Evolutionary conservation across 2,113 vertebrate species (phyloP), one percentile per base, ranked within the genome.

Genomic region (Myxocyprinus asiaticus): DNA sequence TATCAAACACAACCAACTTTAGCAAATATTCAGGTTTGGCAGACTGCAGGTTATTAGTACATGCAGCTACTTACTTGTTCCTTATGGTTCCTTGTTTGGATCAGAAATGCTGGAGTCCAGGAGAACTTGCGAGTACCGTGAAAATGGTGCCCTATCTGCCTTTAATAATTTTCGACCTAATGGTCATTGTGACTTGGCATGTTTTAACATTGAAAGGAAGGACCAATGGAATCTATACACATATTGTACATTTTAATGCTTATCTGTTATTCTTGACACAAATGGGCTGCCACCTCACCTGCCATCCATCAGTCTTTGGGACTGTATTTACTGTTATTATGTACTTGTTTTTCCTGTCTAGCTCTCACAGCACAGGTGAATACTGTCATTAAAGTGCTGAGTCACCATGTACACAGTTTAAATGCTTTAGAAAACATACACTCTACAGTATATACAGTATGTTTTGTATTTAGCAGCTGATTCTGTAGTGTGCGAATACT

Each of bases 151-250:
- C 5, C n/a, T 1, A 33, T 51, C 14, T 44, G 12, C 5, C 5
- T 9, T 70, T 56, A 43, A n/a, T 58, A 0, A 4, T 74, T 33
- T 74, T 33, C 0, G 50, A 50, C 9, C 58, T 9, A 9, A 59
- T 7, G 10, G 58, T 9, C 58, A 74, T 59, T 6, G 71, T 74
- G 71, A 74, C 71, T 74, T 51, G 58, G 55, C 58, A 74, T 14
- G 10, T 62, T 63, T 74, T 2, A 9, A 63, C 7, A 61, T 43
- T 0, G 15, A 8, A 73, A 47, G 15, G 9, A 43, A 1, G 8
- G 33, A 43, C 33, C 6, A 12, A 73, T 73, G 8, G 42, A 33
- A 48, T 62, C 4, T 1, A 62, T 73, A 56, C 14, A 56, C 55
- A 56, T 3, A 33, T 5, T 22, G 58, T 17, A 62, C 11, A 72